These are phyloP conservation scores for Notolepis coatsorum DNA, from an alignment of 2,797 vertebrate genomes.

Conservation along the genomic window DNA sequence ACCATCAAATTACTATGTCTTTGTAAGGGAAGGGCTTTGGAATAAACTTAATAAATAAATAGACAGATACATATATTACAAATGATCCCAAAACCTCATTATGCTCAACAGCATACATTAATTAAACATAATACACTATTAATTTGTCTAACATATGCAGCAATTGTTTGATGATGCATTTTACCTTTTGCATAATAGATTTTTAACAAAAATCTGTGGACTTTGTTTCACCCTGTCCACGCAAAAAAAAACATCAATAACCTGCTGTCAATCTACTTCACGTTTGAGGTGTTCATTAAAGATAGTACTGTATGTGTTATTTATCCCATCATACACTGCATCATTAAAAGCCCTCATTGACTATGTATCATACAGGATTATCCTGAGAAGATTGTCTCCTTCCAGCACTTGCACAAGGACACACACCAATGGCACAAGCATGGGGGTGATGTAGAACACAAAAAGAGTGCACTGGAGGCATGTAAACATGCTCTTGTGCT, in stretches of 20 bases:
- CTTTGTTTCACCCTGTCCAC: background rate
- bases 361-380: constrained; percentile 30
- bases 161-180: background rate
- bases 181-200: background rate
- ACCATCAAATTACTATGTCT: no score
- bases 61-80: no score
- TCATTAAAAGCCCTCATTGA: constrained; percentile 50
- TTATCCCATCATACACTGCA: constrained; percentile 38
- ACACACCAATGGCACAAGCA: no score
- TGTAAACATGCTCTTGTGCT: no score
- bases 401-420: constrained; percentile 34
- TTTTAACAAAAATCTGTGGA: background rate
- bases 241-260: constrained; percentile 19
- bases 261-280: constrained; percentile 15
- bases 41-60: no score
- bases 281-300: constrained; percentile 23
- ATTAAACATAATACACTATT: no score
- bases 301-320: constrained; percentile 26
- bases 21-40: no score
- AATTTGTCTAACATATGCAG: no score
- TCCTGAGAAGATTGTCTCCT: constrained; percentile 36
- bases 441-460: no score
- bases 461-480: no score
- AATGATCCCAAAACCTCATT: no score
- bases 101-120: no score